Evolutionary conservation across 2,113 vertebrate species (phyloP).

Genomic region (Antigone vipio): DNA sequence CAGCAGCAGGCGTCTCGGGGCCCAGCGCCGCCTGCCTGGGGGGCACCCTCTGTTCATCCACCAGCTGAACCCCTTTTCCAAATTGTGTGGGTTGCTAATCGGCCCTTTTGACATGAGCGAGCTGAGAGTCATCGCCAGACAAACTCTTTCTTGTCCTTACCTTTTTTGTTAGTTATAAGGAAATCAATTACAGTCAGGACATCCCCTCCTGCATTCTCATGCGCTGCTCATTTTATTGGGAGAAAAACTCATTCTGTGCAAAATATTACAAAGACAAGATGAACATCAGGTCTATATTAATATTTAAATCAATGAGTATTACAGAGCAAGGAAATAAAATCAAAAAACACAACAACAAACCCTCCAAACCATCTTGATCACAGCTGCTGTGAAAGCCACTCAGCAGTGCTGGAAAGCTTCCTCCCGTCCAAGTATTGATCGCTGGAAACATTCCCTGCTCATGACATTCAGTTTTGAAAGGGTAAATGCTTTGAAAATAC

Average conservation of each 20-base stretch:
- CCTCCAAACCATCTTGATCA: slow-evolving; percentile 60
- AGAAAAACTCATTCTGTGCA: neutral
- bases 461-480: slow-evolving; percentile 43
- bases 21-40: rapidly evolving
- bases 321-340: slow-evolving; percentile 41
- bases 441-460: slow-evolving; percentile 31
- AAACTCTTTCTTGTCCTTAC: neutral
- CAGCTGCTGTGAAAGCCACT: slow-evolving; percentile 53
- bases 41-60: neutral
- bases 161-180: neutral
- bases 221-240: neutral
- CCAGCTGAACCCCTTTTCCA: neutral
- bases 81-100: neutral
- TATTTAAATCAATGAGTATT: neutral
- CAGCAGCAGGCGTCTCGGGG: neutral
- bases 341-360: slow-evolving; percentile 26
- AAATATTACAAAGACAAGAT: slow-evolving; percentile 23
- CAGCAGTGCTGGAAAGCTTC: slow-evolving; percentile 42
- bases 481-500: slow-evolving; percentile 41
- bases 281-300: slow-evolving; percentile 30
- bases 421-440: neutral
- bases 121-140: neutral
- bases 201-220: neutral
- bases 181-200: neutral
- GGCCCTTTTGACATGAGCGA: neutral